Conservation (phyloP, 2,888 invertebrate genomes). For the Ectropis crepuscularia region DNA sequence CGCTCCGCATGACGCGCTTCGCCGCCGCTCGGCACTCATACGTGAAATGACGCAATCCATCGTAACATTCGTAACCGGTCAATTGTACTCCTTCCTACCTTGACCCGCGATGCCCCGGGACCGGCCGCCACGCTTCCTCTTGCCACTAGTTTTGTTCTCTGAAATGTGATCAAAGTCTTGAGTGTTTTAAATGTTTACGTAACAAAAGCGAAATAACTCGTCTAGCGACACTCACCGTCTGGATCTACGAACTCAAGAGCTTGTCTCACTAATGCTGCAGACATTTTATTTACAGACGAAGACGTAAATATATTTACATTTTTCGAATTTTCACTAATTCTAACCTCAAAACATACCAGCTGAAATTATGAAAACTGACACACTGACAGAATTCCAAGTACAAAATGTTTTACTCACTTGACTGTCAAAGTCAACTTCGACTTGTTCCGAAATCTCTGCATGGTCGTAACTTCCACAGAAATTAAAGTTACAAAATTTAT, state of each 20-base stretch:
- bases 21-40: neutral
- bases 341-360: conserved; percentile 49
- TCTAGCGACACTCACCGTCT: conserved; percentile 58
- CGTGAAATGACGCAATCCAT: conserved; percentile 37
- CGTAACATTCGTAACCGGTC: conserved; percentile 19
- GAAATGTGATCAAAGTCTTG: conserved; percentile 37
- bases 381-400: neutral
- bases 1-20: neutral
- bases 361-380: neutral
- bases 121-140: conserved; percentile 56
- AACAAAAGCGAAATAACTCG: neutral
- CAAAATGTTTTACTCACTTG: no score
- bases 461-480: no score
- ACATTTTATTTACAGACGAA: conserved; percentile 73
- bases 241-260: conserved; percentile 83
- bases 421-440: no score
- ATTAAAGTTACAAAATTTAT: no score
- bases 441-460: no score
- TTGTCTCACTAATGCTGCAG: conserved; percentile 82
- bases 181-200: conserved; percentile 2
- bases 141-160: conserved; percentile 69
- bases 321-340: conserved; percentile 40
- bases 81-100: conserved; percentile 57
- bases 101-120: conserved; percentile 56
- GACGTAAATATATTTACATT: conserved; percentile 59